Conservation (phyloP, 2,888 invertebrate species). For the Byasa hedistus region DNA sequence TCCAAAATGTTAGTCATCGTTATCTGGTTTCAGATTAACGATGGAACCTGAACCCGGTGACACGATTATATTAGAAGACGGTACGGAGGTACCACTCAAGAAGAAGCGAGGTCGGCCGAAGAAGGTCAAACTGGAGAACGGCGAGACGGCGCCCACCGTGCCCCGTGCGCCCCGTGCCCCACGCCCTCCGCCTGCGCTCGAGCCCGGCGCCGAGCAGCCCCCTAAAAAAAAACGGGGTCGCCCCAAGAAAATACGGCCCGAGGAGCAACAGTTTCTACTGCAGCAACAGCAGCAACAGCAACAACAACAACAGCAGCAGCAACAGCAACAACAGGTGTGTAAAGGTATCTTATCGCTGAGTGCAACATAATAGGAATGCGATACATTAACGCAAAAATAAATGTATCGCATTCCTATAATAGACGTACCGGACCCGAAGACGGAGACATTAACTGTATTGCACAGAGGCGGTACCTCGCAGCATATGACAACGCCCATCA, state of each 20-base stretch:
- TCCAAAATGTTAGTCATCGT: too few species aligned
- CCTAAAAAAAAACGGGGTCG: constrained; percentile 93
- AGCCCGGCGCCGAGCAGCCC: constrained; percentile 68
- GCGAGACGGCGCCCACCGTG: constrained; percentile 81
- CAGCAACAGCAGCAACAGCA: constrained; percentile 68
- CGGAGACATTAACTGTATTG: too few species aligned
- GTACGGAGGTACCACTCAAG: constrained; percentile 85
- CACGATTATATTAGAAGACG: constrained; percentile 80
- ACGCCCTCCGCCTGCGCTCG: constrained; percentile 51
- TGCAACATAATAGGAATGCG: too few species aligned
- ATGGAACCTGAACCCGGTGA: constrained; percentile 77
- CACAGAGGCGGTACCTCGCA: too few species aligned
- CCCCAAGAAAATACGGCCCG: constrained; percentile 90
- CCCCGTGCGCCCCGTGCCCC: constrained; percentile 74
- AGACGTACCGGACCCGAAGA: too few species aligned
- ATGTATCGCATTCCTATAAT: too few species aligned
- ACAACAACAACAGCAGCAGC: constrained; percentile 60
- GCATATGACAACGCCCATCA: too few species aligned
- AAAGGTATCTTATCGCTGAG: too few species aligned
- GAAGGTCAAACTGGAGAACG: constrained; percentile 85
- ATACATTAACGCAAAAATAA: too few species aligned
- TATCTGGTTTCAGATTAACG: constrained; percentile 60
- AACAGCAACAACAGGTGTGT: constrained; percentile 39
- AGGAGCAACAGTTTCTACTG: constrained; percentile 78
- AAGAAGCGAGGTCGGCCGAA: constrained; percentile 95